Evolutionary conservation across 1,140 invertebrate genomes (phyloP), one percentile per base, ranked within the genome.

Genomic region (Glossosoma conforme): DNA sequence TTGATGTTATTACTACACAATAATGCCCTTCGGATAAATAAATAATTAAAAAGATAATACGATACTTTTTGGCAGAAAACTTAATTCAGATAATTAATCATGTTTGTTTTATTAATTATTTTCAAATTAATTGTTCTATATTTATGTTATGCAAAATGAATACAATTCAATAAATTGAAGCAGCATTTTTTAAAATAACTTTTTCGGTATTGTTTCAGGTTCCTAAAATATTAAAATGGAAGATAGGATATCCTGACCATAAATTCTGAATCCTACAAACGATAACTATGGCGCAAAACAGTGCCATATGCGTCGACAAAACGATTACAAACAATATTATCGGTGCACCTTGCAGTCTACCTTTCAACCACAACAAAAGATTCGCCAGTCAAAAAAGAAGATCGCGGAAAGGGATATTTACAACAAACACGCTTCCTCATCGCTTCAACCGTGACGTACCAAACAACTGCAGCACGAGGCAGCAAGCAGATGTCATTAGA

Each of bases 401-500:
- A 33, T 36, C 44, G 10, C 48, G 37, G 35, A 52, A 42, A 48
- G 37, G n/a, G 20, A 45, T 40, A n/a, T 59, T 59, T 18, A 18
- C 30, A 14, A 59, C 57, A 9, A 59, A 56, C 30, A 59, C 57
- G 11, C 44, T 59, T 36, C 57, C 57, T 9, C 18, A 55, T 24
- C 41, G 49, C 20, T 44, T 50, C 17, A 52, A 52, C 20, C 22
- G 44, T 15, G 36, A 46, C 11, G 25, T 20, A n/a, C 21, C 36
- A 14, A 28, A 46, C 14, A 51, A 55, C 18, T 56, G 42, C 19
- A 55, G 48, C n/a, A 46, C 54, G 20, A 48, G 46, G 45, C 50
- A 54, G n/a, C 47, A 54, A 20, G 56, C 52, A 9, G 57, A 59
- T 40, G 54, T 59, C 8, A 56, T 59, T n/a, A 48, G 57, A 56